A percentile compares a stretch with the other conserved stretches of the same genome.
phyloP scores from a whole-genome alignment of 2,888 invertebrate genomes.

The Mayetiola destructor region DNA sequence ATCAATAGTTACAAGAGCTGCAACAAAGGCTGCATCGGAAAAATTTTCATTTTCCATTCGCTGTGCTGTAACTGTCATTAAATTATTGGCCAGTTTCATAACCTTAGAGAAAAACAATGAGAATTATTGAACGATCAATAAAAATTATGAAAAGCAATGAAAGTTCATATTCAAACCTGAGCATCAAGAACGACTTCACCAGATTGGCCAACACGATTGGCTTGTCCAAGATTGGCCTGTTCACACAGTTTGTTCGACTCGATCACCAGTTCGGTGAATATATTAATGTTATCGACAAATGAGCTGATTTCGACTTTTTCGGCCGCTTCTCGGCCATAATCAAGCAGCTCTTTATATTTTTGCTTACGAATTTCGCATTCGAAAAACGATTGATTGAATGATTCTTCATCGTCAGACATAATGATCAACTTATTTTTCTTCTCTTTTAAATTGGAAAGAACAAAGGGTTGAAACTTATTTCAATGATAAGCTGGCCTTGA shows the following conservation, averaged over 20 bases:
- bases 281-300: neutral
- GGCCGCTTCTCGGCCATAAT: neutral
- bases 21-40: neutral
- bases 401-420: neutral
- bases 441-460: too few species aligned
- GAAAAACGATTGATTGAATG: neutral
- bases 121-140: neutral
- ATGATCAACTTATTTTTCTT: too few species aligned
- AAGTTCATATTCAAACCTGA: neutral
- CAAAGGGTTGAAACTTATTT: too few species aligned
- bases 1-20: neutral
- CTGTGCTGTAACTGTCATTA: neutral
- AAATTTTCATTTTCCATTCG: neutral
- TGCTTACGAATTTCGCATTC: neutral
- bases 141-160: too few species aligned
- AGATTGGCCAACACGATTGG: neutral
- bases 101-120: neutral
- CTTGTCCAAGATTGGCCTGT: neutral
- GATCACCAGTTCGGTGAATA: neutral
- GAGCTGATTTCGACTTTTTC: neutral
- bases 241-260: neutral
- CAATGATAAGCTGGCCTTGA: too few species aligned
- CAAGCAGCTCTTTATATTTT: neutral
- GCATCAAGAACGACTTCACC: slow-evolving; percentile 1
- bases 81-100: neutral